Evolutionary conservation across 2,113 vertebrate species (phyloP).

Genomic region (Eonycteris spelaea): DNA sequence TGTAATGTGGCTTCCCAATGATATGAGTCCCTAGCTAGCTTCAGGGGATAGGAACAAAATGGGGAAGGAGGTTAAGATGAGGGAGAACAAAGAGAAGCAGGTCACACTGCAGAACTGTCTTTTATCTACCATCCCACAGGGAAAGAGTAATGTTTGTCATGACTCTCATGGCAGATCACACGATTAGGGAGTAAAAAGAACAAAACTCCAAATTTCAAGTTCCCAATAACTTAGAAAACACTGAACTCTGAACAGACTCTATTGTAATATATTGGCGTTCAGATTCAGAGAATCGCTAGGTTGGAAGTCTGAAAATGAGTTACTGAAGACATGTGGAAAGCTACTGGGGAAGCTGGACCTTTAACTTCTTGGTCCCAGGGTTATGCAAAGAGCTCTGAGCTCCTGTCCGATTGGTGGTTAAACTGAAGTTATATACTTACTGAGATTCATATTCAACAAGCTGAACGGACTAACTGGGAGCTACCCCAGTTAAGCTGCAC

Average conservation of each 20-base stretch:
- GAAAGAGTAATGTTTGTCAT: not conserved
- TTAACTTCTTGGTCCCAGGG: not conserved
- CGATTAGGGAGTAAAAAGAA: not conserved
- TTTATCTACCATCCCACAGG: not conserved
- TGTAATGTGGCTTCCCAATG: not conserved
- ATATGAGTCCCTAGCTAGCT: not conserved
- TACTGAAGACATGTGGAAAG: not conserved
- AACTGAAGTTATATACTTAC: not conserved
- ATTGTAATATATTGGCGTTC: not conserved
- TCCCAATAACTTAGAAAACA: not conserved
- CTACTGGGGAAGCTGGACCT: not conserved
- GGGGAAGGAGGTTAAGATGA: not conserved
- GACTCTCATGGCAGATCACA: constrained; percentile 31
- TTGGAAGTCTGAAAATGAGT: not conserved
- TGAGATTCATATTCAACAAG: not conserved
- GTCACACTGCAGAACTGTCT: not conserved
- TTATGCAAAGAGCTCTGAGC: not conserved
- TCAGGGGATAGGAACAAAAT: not conserved
- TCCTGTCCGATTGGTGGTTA: not conserved
- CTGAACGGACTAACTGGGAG: not conserved
- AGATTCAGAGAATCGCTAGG: not conserved
- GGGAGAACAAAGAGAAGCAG: not conserved
- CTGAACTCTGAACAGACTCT: not conserved
- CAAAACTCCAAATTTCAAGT: constrained; percentile 12
- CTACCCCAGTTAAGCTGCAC: not conserved